A percentile compares a stretch with the other conserved stretches of the same genome.
phyloP scores from a whole-genome alignment of 2,797 vertebrate genomes.

The Urocyon cinereoargenteus region DNA sequence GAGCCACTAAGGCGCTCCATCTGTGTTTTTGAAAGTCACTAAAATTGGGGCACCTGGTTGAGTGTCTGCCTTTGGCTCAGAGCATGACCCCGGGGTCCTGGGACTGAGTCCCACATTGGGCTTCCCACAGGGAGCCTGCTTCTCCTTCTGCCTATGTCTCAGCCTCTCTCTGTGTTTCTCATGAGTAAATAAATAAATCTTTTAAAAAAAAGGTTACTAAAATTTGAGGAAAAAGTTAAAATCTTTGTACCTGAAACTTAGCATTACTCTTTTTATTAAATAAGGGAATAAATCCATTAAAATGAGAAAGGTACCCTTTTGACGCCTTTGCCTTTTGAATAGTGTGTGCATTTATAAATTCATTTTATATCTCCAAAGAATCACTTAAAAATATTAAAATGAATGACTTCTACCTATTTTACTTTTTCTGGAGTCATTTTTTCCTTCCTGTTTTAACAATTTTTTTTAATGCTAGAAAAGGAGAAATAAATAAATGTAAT shows the following conservation, averaged over 20 bases:
- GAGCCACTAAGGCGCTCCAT: not conserved
- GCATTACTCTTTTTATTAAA: conserved; percentile 17
- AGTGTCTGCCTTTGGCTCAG: too few relatives aligned
- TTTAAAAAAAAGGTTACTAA: not conserved
- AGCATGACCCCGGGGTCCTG: too few relatives aligned
- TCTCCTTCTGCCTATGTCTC: too few relatives aligned
- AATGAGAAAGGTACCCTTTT: not conserved
- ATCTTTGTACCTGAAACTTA: not conserved
- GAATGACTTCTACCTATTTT: not conserved
- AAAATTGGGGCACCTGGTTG: not conserved
- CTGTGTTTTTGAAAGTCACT: not conserved
- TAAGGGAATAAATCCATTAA: not conserved
- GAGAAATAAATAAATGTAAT: not conserved
- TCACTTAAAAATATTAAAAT: conserved; percentile 41
- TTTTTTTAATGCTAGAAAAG: not conserved
- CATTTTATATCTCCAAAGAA: not conserved
- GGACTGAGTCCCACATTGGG: too few relatives aligned
- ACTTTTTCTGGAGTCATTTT: not conserved
- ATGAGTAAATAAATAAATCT: too few relatives aligned
- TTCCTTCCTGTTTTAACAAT: not conserved
- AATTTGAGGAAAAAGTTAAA: not conserved
- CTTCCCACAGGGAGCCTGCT: too few relatives aligned
- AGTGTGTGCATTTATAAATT: not conserved
- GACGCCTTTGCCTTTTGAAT: not conserved
- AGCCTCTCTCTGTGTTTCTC: too few relatives aligned